These are phyloP conservation scores for Microtus montanus DNA, from an alignment of 2,113 vertebrate species.

Conservation along the genomic window DNA sequence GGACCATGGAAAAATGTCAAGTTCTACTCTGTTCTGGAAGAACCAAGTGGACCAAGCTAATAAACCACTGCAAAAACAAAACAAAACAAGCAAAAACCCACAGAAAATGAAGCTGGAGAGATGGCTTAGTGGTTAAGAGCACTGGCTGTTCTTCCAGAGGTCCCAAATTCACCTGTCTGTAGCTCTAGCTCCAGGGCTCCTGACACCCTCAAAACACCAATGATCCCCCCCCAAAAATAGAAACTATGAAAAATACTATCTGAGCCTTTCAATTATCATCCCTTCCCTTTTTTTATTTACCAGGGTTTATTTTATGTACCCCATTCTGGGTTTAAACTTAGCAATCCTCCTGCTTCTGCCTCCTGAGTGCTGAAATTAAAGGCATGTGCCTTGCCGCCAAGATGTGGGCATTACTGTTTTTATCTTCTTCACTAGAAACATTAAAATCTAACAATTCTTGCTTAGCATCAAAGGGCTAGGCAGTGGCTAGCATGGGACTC, in stretches of 20 bases:
- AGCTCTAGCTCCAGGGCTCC: neutral
- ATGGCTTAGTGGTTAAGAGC: neutral
- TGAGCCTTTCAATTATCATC: neutral
- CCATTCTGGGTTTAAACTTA: neutral
- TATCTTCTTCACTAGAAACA: too few relatives aligned
- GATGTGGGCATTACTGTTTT: neutral
- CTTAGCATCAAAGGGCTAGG: too few relatives aligned
- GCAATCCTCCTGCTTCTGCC: neutral
- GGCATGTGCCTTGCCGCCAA: neutral
- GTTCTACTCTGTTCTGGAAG: neutral
- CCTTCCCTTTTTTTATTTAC: neutral
- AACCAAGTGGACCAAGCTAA: neutral
- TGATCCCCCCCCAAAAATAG: too few relatives aligned
- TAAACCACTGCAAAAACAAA: neutral
- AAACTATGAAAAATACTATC: neutral
- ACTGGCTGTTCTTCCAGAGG: neutral
- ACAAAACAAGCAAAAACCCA: neutral
- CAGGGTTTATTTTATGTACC: neutral
- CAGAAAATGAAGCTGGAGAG: neutral
- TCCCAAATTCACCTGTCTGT: neutral
- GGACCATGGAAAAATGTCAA: neutral
- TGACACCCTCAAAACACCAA: neutral
- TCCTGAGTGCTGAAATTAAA: neutral
- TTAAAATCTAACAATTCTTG: too few relatives aligned
- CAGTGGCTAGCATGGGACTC: too few relatives aligned